Evolutionary conservation across 2,797 vertebrate genomes (phyloP).

Genomic region (Falco berigora): DNA sequence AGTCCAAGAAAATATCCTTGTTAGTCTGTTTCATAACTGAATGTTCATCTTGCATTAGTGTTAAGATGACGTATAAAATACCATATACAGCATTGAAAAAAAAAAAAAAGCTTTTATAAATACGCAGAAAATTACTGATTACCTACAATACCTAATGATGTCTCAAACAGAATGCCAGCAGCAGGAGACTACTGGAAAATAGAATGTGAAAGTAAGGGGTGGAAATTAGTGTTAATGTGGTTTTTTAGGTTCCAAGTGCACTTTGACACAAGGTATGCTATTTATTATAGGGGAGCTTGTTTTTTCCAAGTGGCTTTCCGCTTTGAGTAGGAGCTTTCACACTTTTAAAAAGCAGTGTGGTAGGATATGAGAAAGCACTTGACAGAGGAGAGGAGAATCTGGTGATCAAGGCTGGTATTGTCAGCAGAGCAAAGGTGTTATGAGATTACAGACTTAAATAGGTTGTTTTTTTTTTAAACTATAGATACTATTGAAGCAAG

Average conservation of each 20-base stretch:
- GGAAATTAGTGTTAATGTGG: background rate
- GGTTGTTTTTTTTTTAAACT: background rate
- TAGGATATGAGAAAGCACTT: background rate
- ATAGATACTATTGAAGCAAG: background rate
- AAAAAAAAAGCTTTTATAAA: background rate
- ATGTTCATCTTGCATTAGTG: background rate
- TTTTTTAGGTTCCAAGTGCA: background rate
- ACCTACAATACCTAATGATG: background rate
- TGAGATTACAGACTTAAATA: no score
- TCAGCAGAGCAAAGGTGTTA: background rate
- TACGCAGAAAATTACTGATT: background rate
- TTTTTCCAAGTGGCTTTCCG: background rate
- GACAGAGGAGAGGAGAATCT: background rate
- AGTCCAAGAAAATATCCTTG: background rate
- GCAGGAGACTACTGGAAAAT: background rate
- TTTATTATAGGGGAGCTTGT: background rate
- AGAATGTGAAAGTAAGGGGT: background rate
- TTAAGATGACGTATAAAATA: background rate
- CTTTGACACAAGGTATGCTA: background rate
- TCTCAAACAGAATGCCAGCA: background rate
- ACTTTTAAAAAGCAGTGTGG: background rate
- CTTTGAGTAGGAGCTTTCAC: background rate
- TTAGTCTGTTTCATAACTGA: background rate
- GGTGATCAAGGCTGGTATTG: background rate
- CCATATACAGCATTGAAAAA: background rate